These are phyloP conservation scores for Marcusenius ussheri DNA, from an alignment of 2,113 vertebrate species.

Conservation along the genomic window DNA sequence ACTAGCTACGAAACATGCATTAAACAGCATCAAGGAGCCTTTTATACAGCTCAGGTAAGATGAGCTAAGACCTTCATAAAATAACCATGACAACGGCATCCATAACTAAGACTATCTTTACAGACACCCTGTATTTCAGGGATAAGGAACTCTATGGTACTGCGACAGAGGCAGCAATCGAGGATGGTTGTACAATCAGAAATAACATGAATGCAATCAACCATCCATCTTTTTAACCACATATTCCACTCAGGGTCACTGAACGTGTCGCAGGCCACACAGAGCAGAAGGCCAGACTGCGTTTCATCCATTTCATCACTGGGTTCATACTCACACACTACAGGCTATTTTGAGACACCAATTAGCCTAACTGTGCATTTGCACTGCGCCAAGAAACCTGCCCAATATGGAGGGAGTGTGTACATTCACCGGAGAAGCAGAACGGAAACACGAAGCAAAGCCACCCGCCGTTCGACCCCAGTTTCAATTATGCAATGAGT, in stretches of 20 bases:
- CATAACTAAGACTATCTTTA: background rate
- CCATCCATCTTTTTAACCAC: background rate
- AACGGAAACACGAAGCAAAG: background rate
- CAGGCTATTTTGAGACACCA: background rate
- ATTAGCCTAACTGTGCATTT: background rate
- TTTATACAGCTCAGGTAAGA: background rate
- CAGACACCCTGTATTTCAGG: background rate
- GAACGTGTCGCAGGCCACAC: background rate
- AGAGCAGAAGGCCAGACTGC: background rate
- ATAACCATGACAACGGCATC: background rate
- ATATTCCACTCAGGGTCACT: background rate
- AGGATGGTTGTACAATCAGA: background rate
- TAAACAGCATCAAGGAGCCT: background rate
- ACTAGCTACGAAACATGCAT: background rate
- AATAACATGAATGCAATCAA: background rate
- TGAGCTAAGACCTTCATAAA: background rate
- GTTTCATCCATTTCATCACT: background rate
- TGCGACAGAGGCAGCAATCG: background rate
- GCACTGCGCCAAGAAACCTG: background rate
- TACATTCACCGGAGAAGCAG: background rate
- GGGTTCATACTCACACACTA: background rate
- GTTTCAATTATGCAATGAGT: background rate
- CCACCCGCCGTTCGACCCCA: background rate
- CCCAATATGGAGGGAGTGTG: background rate
- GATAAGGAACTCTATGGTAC: background rate